Conservation (phyloP, 2,797 vertebrate species). For the Xerus rutilus region DNA sequence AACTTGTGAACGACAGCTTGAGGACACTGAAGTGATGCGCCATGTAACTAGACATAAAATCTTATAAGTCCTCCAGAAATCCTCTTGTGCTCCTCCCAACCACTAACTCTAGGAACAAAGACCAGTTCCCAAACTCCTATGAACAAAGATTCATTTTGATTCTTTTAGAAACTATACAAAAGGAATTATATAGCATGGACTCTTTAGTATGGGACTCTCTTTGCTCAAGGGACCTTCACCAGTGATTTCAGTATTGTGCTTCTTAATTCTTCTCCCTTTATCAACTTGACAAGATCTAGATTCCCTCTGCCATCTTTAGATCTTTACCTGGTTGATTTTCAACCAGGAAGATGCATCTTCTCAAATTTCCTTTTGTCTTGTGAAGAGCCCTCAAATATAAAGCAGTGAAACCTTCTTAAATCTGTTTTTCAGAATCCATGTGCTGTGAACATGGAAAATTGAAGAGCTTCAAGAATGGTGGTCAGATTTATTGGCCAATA, state of each 20-base stretch:
- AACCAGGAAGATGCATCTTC: not conserved
- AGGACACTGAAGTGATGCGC: not conserved
- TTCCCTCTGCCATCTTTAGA: not conserved
- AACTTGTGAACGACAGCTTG: not conserved
- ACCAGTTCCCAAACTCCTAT: not conserved
- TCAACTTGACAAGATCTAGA: not conserved
- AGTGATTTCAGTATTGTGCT: not conserved
- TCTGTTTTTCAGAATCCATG: not conserved
- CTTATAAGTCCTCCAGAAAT: not conserved
- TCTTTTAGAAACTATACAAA: not conserved
- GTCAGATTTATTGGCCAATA: constrained; percentile 43
- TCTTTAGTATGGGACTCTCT: not conserved
- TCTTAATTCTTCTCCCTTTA: not conserved
- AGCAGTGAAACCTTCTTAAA: not conserved
- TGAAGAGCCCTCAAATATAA: not conserved
- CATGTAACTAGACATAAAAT: not conserved
- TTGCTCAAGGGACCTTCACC: not conserved
- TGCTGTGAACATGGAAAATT: not conserved
- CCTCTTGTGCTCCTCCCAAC: not conserved
- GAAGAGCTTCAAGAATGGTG: constrained; percentile 12
- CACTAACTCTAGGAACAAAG: not conserved
- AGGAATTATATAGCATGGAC: no score
- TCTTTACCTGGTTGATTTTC: not conserved
- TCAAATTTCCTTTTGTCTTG: not conserved
- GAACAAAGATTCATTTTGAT: not conserved